Evolutionary conservation across 2,113 vertebrate genomes (phyloP), one percentile per base, ranked within the genome.

Genomic region (Dicentrarchus labrax): DNA sequence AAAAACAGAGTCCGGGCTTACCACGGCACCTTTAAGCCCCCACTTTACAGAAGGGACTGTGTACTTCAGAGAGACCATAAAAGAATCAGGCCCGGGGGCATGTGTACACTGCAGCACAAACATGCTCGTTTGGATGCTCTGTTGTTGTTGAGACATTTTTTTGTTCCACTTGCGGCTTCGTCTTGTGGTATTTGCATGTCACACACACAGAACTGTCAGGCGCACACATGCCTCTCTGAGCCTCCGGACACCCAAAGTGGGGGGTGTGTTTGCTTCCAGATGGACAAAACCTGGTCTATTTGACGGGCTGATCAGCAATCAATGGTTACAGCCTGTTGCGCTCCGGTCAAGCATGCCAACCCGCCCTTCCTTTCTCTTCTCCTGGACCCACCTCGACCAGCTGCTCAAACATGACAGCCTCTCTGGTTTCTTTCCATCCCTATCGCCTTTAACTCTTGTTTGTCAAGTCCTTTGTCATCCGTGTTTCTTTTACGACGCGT

Each of bases 351-450:
- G 80, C 82, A 30, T 72, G 30, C 56, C 15, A 24, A n/a, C 45
- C 81, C 73, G 51, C 41, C n/a, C 36, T 66, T 43, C 48, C 45
- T 43, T 80, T 51, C 75, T 22, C 19, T 17, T 80, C 38, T 59
- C 48, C 43, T 36, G 54, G 72, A 69, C 71, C 47, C 67, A 75
- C 83, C 81, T 86, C 76, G 21, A 50, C 74, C 92, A 94, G 88
- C 92, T 94, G 91, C 84, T 94, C 86, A 92, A 87, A 94, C 88
- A 89, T 36, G 39, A 86, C 78, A 64, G 45, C 45, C 11, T 47
- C 45, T 47, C 13, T 10, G n/a, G 30, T 64, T 82, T 54, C 64
- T 48, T 51, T 71, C 66, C 6, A 38, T 56, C 39, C 50, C 45
- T 12, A 19, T 71, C 76, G 41, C 77, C n/a, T 77, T 73, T 74